Evolutionary conservation across 2,797 vertebrate genomes (phyloP).

Genomic region (Catharus ustulatus): DNA sequence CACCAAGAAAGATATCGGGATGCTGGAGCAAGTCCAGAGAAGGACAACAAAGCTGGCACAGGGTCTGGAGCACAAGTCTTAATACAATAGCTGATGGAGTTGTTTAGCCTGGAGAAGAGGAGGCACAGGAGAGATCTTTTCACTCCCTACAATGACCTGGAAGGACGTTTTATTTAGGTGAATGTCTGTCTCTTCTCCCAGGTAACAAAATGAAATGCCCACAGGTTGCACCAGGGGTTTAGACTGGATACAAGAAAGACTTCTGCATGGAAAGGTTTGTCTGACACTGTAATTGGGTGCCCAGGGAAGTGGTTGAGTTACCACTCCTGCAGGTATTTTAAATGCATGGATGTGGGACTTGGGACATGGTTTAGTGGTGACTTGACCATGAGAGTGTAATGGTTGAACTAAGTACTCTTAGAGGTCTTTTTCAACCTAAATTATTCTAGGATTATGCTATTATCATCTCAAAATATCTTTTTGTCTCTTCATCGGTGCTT

Average conservation of each 20-base stretch:
- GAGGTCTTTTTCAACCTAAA: neutral
- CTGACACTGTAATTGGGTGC: neutral
- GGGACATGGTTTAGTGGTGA: neutral
- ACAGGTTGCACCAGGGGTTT: neutral
- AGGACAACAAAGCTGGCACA: neutral
- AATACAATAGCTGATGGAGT: neutral
- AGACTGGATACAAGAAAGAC: neutral
- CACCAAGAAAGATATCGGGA: neutral
- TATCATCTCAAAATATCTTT: neutral
- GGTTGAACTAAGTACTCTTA: neutral
- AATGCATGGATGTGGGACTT: neutral
- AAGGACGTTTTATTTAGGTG: neutral
- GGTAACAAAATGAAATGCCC: neutral
- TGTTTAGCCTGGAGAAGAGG: neutral
- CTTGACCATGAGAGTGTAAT: neutral
- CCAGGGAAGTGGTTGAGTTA: neutral
- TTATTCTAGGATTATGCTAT: neutral
- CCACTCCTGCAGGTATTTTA: neutral
- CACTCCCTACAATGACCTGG: neutral
- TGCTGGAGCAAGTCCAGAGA: neutral
- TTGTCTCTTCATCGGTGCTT: neutral
- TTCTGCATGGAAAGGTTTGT: neutral
- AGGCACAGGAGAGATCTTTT: neutral
- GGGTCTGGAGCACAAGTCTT: neutral
- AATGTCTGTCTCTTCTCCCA: neutral